Base-by-base conservation (phyloP, 2,888 invertebrate genomes). In the Drosophila prostipennis region DNA sequence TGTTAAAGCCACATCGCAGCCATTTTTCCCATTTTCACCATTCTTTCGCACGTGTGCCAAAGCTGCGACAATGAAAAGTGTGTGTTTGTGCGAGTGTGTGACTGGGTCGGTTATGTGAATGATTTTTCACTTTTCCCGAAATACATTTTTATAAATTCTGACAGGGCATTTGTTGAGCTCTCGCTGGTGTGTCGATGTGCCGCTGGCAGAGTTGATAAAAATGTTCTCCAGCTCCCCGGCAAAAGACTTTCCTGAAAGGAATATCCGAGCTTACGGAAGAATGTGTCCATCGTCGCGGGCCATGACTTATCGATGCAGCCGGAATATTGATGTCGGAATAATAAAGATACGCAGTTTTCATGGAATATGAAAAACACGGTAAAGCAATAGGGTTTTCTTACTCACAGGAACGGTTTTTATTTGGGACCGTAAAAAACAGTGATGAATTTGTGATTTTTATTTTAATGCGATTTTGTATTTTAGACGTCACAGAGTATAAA, bases 41-140 rank as follows among this genome's bases (percentile, higher is more conserved):
- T 43, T 43, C 71, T 74, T 79, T 75, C 73, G 72, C 80, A 86
- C 87, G 78, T 86, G 73, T 86, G 72, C 58, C 65, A 67, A 78
- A 71, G 69, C 72, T 72, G 76, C 78, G 87, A 88, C 87, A 86
- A 82, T 82, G 83, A 82, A 80, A 82, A 61, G 67, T 68, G 76
- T 63, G 74, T 37, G 59, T 63, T 26, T 26, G 74, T 26, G 54
- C 26, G 45, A 6, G 46, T 46, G 51, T 63, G 74, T 34, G 59
- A 57, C 60, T 73, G 61, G 69, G 75, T 63, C 69, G 70, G 53
- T 86, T 83, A 77, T 83, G 87, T 80, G 80, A 63, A 80, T 87
- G 89, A 82, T 86, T 87, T 89, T 87, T 89, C 82, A 87, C 80
- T 87, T 80, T 74, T 61, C 64, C 45, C 57, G 68, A 58, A 68